A percentile compares a stretch with the other conserved stretches of the same genome.
Evolutionary conservation across 2,113 vertebrate genomes (phyloP).

Genomic region (Ahaetulla prasina): DNA sequence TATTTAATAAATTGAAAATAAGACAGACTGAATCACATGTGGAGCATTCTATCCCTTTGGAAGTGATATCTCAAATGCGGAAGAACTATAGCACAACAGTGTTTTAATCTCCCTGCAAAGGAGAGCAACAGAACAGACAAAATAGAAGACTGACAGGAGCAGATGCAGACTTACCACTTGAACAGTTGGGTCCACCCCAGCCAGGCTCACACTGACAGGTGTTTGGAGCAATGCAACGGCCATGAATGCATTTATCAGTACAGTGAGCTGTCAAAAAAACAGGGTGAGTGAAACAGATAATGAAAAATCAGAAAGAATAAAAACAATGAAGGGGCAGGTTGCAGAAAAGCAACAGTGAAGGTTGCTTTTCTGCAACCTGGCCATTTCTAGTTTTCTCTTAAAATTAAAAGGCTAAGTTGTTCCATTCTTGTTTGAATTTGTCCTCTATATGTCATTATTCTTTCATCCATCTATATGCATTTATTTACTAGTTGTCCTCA

Average conservation of each 20-base stretch:
- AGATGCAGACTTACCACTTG: conserved; percentile 95
- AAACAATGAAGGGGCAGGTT: neutral
- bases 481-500: neutral
- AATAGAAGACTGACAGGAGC: conserved; percentile 68
- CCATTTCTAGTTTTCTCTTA: conserved; percentile 41
- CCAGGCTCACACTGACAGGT: conserved; percentile 99
- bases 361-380: conserved; percentile 34
- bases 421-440: conserved; percentile 15
- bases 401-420: conserved; percentile 44
- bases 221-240: conserved; percentile 92
- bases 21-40: conserved; percentile 5
- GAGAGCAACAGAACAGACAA: conserved; percentile 19
- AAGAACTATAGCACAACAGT: neutral
- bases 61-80: neutral
- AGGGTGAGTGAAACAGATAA: conserved; percentile 25
- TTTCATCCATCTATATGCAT: neutral
- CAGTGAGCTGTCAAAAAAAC: conserved; percentile 84
- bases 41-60: neutral
- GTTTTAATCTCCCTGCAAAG: conserved; percentile 27
- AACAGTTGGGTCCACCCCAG: conserved; percentile 96
- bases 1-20: conserved; percentile 4
- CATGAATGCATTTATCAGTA: conserved; percentile 92
- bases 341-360: too few species aligned
- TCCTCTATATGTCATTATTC: neutral
- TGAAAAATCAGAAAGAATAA: conserved; percentile 59